Evolutionary conservation across 1,140 invertebrate genomes (phyloP).

Genomic region (Macrosteles quadrilineatus): DNA sequence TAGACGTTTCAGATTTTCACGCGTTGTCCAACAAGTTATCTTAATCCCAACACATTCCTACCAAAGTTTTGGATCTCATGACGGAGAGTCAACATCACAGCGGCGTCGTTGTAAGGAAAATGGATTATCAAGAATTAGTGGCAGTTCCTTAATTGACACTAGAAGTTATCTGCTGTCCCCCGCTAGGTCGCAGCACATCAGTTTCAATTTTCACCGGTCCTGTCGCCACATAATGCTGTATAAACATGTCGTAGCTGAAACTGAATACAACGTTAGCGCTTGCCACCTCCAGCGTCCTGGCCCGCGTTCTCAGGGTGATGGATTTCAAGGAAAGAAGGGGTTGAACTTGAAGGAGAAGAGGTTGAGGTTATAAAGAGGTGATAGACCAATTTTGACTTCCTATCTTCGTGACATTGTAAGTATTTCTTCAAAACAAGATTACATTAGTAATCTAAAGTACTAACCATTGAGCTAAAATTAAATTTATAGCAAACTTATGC

Average conservation of each 20-base stretch:
- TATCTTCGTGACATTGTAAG: too few species aligned
- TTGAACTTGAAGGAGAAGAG: too few species aligned
- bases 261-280: not conserved
- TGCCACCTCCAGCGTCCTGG: not conserved
- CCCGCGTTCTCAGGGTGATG: too few species aligned
- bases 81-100: too few species aligned
- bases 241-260: conserved; percentile 22
- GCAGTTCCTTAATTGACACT: not conserved
- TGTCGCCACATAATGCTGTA: conserved; percentile 17
- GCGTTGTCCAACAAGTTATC: not conserved
- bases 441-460: too few species aligned
- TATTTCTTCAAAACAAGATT: too few species aligned
- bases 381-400: too few species aligned
- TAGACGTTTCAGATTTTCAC: too few species aligned
- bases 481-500: too few species aligned
- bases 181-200: conserved; percentile 21
- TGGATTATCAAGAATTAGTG: conserved; percentile 19
- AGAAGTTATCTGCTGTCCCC: conserved; percentile 13
- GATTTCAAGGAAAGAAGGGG: too few species aligned
- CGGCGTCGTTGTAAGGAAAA: not conserved
- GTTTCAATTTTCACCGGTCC: conserved; percentile 24
- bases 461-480: too few species aligned
- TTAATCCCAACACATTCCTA: not conserved
- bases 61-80: not conserved
- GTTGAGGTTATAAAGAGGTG: too few species aligned